Evolutionary conservation across 2,797 vertebrate genomes (phyloP).

Genomic region (Melanotaenia boesemani): DNA sequence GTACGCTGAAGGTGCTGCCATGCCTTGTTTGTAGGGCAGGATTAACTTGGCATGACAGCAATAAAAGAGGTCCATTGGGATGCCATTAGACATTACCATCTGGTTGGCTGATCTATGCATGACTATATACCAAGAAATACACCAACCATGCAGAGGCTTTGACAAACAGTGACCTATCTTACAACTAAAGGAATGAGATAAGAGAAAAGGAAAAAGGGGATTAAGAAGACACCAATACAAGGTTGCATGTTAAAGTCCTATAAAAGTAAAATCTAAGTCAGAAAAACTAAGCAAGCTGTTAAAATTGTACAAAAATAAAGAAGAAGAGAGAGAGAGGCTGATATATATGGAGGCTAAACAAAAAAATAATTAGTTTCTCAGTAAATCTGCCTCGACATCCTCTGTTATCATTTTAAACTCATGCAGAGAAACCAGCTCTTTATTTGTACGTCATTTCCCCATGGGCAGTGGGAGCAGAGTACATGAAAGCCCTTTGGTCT

Average conservation of each 20-base stretch:
- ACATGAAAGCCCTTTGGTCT: conserved; percentile 63
- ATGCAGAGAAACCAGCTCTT: conserved; percentile 38
- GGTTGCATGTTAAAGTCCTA: conserved; percentile 2
- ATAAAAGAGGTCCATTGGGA: conserved; percentile 62
- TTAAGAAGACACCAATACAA: not conserved
- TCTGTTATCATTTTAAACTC: conserved; percentile 54
- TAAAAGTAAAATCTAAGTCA: conserved; percentile 22
- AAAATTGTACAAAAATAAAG: not conserved
- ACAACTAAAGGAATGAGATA: not conserved
- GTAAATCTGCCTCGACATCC: conserved; percentile 46
- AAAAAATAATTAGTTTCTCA: conserved; percentile 42
- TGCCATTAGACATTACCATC: conserved; percentile 66
- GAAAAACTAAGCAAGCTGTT: conserved; percentile 2
- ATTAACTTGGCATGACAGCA: conserved; percentile 63
- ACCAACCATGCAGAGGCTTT: conserved; percentile 11
- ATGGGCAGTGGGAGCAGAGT: conserved; percentile 39
- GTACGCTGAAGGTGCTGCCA: conserved; percentile 27
- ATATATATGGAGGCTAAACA: conserved; percentile 42
- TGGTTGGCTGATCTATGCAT: conserved; percentile 59
- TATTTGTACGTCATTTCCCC: conserved; percentile 47
- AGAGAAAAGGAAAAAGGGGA: not conserved
- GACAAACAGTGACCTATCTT: conserved; percentile 6
- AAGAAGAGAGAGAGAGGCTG: conserved; percentile 1
- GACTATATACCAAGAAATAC: conserved; percentile 13
- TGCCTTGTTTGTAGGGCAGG: conserved; percentile 40